A percentile compares a stretch with the other conserved stretches of the same genome.
Conservation (phyloP, 2,888 invertebrate genomes). For the Flabesymbios commensalis region DNA sequence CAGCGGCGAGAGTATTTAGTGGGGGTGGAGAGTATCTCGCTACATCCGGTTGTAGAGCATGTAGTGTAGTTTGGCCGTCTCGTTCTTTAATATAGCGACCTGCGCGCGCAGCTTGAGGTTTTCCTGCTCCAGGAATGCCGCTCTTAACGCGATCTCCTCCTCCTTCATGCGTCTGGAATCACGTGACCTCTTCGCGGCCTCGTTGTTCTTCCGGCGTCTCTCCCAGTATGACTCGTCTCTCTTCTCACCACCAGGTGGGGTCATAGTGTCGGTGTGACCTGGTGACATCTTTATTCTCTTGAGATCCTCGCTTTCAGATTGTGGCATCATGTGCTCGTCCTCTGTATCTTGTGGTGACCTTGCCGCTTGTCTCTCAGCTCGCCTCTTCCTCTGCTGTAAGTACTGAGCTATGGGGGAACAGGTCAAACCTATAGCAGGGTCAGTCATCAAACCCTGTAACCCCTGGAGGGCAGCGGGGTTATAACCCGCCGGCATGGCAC, state of each 20-base stretch:
- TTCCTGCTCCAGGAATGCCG: slow-evolving; percentile 84
- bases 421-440: no score
- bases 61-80: slow-evolving; percentile 68
- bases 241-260: slow-evolving; percentile 52
- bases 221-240: slow-evolving; percentile 87
- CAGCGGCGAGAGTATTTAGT: no score
- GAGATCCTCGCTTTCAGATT: no score
- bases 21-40: no score
- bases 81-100: slow-evolving; percentile 70
- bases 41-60: slow-evolving; percentile 57
- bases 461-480: not conserved
- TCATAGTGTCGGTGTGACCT: slow-evolving; percentile 1
- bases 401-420: slow-evolving; percentile 1
- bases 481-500: no score
- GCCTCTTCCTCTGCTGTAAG: slow-evolving; percentile 2
- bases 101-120: slow-evolving; percentile 78
- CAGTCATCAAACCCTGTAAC: not conserved
- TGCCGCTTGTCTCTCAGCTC: not conserved
- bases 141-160: slow-evolving; percentile 87
- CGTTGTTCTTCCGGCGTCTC: slow-evolving; percentile 87
- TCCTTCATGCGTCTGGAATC: slow-evolving; percentile 88
- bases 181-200: slow-evolving; percentile 90
- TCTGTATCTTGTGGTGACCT: no score
- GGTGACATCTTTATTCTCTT: no score
- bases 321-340: no score